Evolutionary conservation across 2,113 vertebrate species (phyloP).

Genomic region (Australoheros scitulus): DNA sequence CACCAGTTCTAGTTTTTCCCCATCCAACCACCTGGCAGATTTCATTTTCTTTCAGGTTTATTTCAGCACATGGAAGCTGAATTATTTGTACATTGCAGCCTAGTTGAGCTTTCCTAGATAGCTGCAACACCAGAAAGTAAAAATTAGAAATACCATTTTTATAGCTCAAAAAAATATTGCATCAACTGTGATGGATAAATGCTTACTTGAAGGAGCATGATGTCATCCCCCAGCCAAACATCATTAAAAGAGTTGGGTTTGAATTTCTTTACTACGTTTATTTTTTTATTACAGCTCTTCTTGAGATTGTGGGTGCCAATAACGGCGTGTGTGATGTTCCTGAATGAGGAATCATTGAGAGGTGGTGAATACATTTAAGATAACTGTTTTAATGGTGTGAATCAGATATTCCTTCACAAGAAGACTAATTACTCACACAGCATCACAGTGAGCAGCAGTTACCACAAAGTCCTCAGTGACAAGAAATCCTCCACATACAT

Average conservation of each 20-base stretch:
- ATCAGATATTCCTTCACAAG: accelerated
- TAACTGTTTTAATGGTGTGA: accelerated
- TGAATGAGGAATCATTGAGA: not conserved
- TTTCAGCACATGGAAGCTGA: not conserved
- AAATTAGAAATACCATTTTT: not conserved
- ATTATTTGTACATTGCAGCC: not conserved
- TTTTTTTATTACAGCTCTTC: not conserved
- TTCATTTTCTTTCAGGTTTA: not conserved
- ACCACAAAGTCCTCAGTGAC: slow-evolving; percentile 69
- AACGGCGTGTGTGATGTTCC: not conserved
- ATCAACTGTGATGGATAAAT: not conserved
- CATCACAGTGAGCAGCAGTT: slow-evolving; percentile 73
- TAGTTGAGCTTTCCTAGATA: not conserved
- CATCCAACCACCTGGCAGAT: not conserved
- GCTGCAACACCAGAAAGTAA: not conserved
- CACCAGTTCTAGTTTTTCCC: not conserved
- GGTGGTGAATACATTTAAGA: not conserved
- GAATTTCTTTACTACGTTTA: not conserved
- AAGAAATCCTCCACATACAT: slow-evolving; percentile 77
- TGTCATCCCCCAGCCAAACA: not conserved
- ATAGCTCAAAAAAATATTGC: not conserved
- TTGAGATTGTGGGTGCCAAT: not conserved
- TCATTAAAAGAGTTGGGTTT: not conserved
- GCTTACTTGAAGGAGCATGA: not conserved
- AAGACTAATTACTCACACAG: not conserved